Base-by-base conservation (phyloP, 1,140 invertebrate genomes). In the Ceratina australensis region DNA sequence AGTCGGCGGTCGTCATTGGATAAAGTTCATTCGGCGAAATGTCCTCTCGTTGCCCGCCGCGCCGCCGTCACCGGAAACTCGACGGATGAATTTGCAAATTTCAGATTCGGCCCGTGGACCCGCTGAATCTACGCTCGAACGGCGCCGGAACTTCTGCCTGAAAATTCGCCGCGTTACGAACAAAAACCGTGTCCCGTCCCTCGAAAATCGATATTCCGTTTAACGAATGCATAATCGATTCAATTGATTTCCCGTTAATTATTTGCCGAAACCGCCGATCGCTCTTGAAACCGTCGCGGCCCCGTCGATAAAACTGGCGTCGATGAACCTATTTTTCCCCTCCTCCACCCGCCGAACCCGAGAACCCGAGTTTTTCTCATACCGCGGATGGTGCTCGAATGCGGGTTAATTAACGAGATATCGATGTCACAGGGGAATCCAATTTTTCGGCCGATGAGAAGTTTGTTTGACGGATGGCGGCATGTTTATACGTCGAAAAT, bases 11-110 rank as follows among this genome's bases (percentile, higher is more conserved):
- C 69, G 54, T 64, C 61, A 49, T 78, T 56, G 33, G 50, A 73
- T 24, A 60, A 66, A 66, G 61, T 74, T 79, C 72, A 79, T 75
- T 75, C 63, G 72, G n/a, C 56, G 64, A 66, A 28, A 54, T 54
- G 63, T 49, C 26, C 28, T 60, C 10, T n/a, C n/a, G n/a, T n/a
- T n/a, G n/a, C 22, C 68, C 2, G 33, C 10, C 5, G 33, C 33
- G 5, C 5, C 33, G 33, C 8, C 63, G 63, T 57, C 22, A 26
- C 2, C 56, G 71, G 42, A 24, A 50, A 52, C 54, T 74, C 77
- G 72, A 26, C n/a, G 20, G 57, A 75, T 61, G 72, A 79, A 79
- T 74, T 66, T 66, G 76, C 76, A 78, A 72, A 78, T 78, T 73
- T 73, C 24, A 50, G 47, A 69, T 77, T 47, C 22, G 8, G 22